Conservation (phyloP, 2,797 vertebrate species). For the Phrynocephalus vlangalii region DNA sequence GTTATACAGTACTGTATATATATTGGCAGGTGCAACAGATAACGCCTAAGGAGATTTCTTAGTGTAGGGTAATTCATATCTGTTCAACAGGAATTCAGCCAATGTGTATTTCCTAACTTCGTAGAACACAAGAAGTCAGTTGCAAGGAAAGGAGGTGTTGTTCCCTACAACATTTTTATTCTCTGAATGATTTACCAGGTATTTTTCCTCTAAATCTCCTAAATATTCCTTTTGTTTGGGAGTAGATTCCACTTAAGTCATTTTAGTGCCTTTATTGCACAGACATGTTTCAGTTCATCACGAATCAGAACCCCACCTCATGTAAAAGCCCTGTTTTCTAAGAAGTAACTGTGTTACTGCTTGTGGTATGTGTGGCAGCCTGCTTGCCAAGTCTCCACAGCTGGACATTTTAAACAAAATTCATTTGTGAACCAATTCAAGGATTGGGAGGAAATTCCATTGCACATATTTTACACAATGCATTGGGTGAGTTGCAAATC, state of each 20-base stretch:
- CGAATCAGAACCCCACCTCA: slow-evolving; percentile 58
- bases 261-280: slow-evolving; percentile 37
- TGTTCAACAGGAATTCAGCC: too few relatives aligned
- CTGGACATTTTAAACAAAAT: slow-evolving; percentile 54
- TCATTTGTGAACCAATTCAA: slow-evolving; percentile 40
- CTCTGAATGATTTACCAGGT: slow-evolving; percentile 26
- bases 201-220: slow-evolving; percentile 56
- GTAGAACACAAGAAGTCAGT: not conserved
- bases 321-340: slow-evolving; percentile 46
- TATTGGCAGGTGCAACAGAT: too few relatives aligned
- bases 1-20: too few relatives aligned
- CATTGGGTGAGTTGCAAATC: not conserved
- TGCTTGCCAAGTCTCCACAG: slow-evolving; percentile 60
- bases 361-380: slow-evolving; percentile 48
- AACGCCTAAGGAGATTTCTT: too few relatives aligned
- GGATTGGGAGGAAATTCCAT: slow-evolving; percentile 37
- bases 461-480: not conserved
- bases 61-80: too few relatives aligned
- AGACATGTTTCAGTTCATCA: slow-evolving; percentile 61
- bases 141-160: slow-evolving; percentile 17
- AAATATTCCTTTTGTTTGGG: slow-evolving; percentile 63
- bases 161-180: slow-evolving; percentile 34
- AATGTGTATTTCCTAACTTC: not conserved
- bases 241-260: slow-evolving; percentile 63
- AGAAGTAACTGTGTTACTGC: slow-evolving; percentile 59